Base-by-base conservation (phyloP, 2,888 invertebrate species). In the Chrysotoxum bicinctum region DNA sequence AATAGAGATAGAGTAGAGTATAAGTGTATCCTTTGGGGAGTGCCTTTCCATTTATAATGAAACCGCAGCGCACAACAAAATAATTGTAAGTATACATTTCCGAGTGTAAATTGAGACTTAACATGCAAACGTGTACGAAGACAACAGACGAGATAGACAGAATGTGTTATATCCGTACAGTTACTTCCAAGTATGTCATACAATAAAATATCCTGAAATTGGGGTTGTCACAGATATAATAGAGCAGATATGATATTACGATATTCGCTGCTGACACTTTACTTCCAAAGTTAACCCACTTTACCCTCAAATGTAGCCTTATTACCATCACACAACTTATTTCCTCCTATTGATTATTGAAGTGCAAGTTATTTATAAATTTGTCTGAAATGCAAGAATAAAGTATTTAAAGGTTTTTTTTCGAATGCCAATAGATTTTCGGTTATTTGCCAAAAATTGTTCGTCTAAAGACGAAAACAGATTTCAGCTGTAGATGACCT, bases 331-430 rank as follows among this genome's bases (percentile, higher is more conserved):
- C 4, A 60, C 9, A 40, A 26, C 23, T 21, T 40, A 19, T 30
- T 32, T n/a, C 7, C n/a, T 26, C 14, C 43, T 83, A 73, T 73
- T 26, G 78, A 78, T 78, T 50, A 48, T 73, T 73, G 50, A 69
- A 58, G 30, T 69, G 19, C n/a, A n/a, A 48, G 80, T 70, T 84
- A 84, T 79, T 84, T 79, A 79, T 79, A 79, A 58, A 75, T 52
- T 43, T 58, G 35, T 75, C 60, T 54, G 37, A 58, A 26, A 40
- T 62, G 43, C 37, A 45, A 26, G 32, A 70, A 50, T 40, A 43
- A 66, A 43, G 0, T 62, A 40, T 30, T 12, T 14, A 30, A 16
- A 10, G 2, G 7, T 12, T 6, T 7, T 21, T 4, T 32, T 16
- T 66, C 40, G 26, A 74, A 40, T 80, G 73, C 68, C 73, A 79